Evolutionary conservation across 2,113 vertebrate species (phyloP), one percentile per base, ranked within the genome.

Genomic region (Suncus etruscus): DNA sequence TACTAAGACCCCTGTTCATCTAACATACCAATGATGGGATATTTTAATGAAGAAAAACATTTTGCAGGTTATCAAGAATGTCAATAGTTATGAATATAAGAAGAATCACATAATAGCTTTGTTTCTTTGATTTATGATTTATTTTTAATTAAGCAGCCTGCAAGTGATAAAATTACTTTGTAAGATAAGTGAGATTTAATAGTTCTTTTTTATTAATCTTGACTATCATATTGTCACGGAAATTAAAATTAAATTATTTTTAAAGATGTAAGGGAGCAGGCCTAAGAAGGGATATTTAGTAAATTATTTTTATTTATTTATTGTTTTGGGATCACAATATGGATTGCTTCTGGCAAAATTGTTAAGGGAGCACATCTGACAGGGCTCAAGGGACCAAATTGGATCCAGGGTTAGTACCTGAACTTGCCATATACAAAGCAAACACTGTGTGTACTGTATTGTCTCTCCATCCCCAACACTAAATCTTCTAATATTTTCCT

Each of bases 91-190:
- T 1, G 87, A 5, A 77, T 91, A 65, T 69, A 76, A 72, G 48
- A 90, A 77, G 11, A 22, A 85, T 25, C 25, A 48, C 7, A 8
- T 24, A 77, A 83, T 88, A 31, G 8, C 12, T 89, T 31, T 66
- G 14, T 85, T 84, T 86, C 73, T 95, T 92, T 91, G 12, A 93
- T 87, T 90, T 86, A 32, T 79, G 12, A 39, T 81, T 94, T 92
- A 84, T 78, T 91, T 92, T 86, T 83, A 86, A 63, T 65, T 72
- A 85, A 58, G 91, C 45, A 83, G 83, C 91, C 29, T 85, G 31
- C 1, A 87, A 65, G 4, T 89, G 6, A 10, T 61, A 50, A 87
- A 80, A 69, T 70, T 80, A 80, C 27, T 92, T 85, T 93, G 3
- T 63, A 85, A 87, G n/a, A 29, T 2, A 80, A 72, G 1, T 61